Evolutionary conservation across 2,797 vertebrate species (phyloP).

Genomic region (Harpagifer antarcticus): DNA sequence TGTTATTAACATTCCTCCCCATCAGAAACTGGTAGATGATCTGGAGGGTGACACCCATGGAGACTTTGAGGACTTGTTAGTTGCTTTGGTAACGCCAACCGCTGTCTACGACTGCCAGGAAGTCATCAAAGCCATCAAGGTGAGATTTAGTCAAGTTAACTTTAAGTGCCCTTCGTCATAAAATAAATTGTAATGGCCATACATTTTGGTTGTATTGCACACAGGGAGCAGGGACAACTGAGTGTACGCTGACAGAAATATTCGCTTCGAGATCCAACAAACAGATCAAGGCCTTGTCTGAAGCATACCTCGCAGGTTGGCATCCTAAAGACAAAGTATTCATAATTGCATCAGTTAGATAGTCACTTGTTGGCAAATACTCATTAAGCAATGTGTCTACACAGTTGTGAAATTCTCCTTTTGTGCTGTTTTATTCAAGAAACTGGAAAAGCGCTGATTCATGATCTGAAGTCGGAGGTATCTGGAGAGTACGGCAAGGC

Average conservation of each 20-base stretch:
- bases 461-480: conserved; percentile 88
- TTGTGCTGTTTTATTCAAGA: conserved; percentile 70
- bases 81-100: conserved; percentile 84
- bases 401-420: not conserved
- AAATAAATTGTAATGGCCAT: not conserved
- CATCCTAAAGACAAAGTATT: not conserved
- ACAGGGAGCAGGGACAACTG: conserved; percentile 90
- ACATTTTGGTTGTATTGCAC: conserved; percentile 9
- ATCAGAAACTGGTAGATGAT: conserved; percentile 82
- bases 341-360: not conserved
- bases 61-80: conserved; percentile 87
- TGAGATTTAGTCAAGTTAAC: conserved; percentile 61
- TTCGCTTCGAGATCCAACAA: conserved; percentile 88
- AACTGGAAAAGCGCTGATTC: conserved; percentile 82
- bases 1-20: not conserved
- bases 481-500: conserved; percentile 88
- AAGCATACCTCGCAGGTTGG: conserved; percentile 88
- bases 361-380: not conserved
- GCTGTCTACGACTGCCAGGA: conserved; percentile 87
- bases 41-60: conserved; percentile 90
- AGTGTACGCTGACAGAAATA: conserved; percentile 89
- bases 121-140: conserved; percentile 88
- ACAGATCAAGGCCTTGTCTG: conserved; percentile 87
- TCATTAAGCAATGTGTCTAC: not conserved
- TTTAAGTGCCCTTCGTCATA: not conserved